Conservation (phyloP, 1,140 invertebrate species). For the Planococcus citri region DNA sequence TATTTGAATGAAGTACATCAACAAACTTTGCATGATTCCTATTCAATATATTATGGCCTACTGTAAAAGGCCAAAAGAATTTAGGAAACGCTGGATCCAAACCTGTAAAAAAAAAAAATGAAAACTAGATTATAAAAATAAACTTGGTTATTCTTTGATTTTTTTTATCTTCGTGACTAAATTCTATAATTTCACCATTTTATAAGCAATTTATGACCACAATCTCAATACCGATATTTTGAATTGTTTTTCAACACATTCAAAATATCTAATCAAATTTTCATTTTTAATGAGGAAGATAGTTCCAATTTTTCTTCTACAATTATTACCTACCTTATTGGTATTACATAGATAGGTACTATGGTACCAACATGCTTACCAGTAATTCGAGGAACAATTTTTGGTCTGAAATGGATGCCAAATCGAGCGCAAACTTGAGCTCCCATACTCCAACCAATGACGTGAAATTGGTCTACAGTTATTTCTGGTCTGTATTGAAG, state of each 20-base stretch:
- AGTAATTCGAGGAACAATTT: constrained; percentile 42
- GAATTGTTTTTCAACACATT: no score
- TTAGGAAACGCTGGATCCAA: constrained; percentile 47
- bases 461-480: constrained; percentile 39
- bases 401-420: constrained; percentile 37
- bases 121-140: background rate
- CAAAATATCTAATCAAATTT: no score
- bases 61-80: constrained; percentile 34
- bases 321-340: no score
- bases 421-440: constrained; percentile 55
- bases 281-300: no score
- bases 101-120: constrained; percentile 33
- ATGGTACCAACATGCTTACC: no score
- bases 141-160: no score
- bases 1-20: constrained; percentile 53
- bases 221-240: no score
- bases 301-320: no score
- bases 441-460: constrained; percentile 63
- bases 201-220: no score
- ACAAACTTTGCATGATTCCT: constrained; percentile 45
- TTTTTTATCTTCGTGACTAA: no score
- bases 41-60: constrained; percentile 39
- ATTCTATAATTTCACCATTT: no score
- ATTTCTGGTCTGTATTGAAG: constrained; percentile 33
- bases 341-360: no score